Evolutionary conservation across 2,113 vertebrate genomes (phyloP), one percentile per base, ranked within the genome.

Genomic region (Gasterosteus aculeatus): DNA sequence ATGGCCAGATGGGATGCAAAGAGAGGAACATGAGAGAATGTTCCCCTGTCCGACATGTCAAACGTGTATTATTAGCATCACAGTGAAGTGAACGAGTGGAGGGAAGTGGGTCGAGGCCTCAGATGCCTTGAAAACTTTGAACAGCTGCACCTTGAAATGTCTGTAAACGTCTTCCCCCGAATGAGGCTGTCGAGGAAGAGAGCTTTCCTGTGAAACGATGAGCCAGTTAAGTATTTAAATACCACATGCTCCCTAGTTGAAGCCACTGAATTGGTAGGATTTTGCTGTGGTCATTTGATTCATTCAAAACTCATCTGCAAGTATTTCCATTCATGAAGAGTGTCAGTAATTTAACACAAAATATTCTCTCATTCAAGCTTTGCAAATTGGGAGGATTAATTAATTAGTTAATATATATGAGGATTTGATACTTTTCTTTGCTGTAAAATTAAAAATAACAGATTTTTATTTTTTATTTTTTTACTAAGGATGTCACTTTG

Each of bases 31-130:
- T n/a, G 53, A 70, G 74, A 75, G 46, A 16, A 15, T n/a, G 62
- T 11, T 38, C 7, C 44, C 58, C 31, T 5, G 19, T 51, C 67
- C 51, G 39, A 67, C 72, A 33, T 49, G 65, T 70, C 66, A 74
- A 47, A 68, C 4, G 4, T 56, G 19, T 86, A 82, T 80, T 70
- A 67, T 85, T 81, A 78, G 77, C 4, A 2, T 4, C 18, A 19
- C 33, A 59, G 60, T 26, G 57, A 39, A 53, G 60, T 61, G 54
- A 75, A 71, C 41, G 71, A 73, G 51, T 0, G 10, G 62, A 81
- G 4, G 29, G 7, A 87, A 86, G 74, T 68, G 59, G 79, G 81
- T 80, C 83, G 70, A 58, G 62, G 77, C 75, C 71, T 75, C 38
- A 26, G 16, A 16, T 49, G 53, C 19, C 66, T 68, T 51, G 67